phyloP scores from a whole-genome alignment of 1,140 invertebrate genomes.

The Melipona quadrifasciata region DNA sequence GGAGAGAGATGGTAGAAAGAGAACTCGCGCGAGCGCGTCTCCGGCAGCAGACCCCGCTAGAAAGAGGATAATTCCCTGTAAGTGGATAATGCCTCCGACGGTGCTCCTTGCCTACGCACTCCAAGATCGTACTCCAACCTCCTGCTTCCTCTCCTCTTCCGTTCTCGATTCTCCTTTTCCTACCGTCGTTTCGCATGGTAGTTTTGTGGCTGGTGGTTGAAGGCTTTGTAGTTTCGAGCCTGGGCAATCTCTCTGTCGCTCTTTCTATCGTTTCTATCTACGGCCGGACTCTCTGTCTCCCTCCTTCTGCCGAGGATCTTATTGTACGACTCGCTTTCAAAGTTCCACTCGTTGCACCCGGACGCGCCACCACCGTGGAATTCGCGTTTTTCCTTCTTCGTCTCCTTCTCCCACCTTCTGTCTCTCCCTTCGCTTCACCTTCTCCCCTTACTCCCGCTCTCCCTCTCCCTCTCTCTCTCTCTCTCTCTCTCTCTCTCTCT shows the following conservation, averaged over 20 bases:
- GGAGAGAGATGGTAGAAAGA: constrained; percentile 28
- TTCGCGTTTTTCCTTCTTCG: constrained; percentile 63
- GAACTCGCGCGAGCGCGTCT: constrained; percentile 41
- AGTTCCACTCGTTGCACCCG: constrained; percentile 63
- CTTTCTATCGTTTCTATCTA: constrained; percentile 25
- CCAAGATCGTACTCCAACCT: constrained; percentile 51
- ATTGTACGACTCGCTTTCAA: constrained; percentile 61
- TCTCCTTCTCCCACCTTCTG: constrained; percentile 6
- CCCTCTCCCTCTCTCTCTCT: neutral
- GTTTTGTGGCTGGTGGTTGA: constrained; percentile 58
- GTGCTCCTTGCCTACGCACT: constrained; percentile 73
- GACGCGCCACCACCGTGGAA: constrained; percentile 59
- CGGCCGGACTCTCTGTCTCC: constrained; percentile 19
- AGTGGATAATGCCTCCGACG: constrained; percentile 75
- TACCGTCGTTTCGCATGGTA: constrained; percentile 59
- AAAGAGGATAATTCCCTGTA: constrained; percentile 76
- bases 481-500: neutral
- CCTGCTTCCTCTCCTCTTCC: constrained; percentile 26
- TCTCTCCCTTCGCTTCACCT: no score
- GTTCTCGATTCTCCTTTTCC: constrained; percentile 37
- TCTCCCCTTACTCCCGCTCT: neutral
- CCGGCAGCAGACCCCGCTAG: constrained; percentile 44
- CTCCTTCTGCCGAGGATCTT: constrained; percentile 44
- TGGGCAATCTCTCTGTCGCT: neutral
- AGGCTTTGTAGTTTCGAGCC: constrained; percentile 58